Percentiles rank a stretch among this genome's conserved stretches.
Conservation (phyloP, 2,888 invertebrate genomes). For the Ormyrus pomaceus region DNA sequence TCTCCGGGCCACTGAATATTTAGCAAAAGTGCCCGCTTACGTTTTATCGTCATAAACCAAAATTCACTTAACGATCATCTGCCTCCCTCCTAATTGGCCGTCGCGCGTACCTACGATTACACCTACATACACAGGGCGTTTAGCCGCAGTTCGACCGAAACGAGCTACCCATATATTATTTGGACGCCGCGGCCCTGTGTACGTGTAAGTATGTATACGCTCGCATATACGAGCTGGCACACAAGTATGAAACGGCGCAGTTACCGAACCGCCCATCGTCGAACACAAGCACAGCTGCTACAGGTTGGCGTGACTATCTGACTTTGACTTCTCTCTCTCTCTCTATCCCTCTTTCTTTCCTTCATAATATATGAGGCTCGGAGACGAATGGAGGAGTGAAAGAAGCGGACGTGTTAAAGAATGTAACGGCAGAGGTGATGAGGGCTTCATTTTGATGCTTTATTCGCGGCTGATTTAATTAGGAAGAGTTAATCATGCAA, state of each 20-base stretch:
- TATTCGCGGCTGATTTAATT: too few relatives aligned
- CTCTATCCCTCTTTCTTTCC: too few relatives aligned
- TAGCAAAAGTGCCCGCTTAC: too few relatives aligned
- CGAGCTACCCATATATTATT: background rate
- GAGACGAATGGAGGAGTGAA: too few relatives aligned
- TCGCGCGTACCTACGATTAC: too few relatives aligned
- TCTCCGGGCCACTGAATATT: too few relatives aligned
- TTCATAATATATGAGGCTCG: background rate
- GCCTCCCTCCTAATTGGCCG: background rate
- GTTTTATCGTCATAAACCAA: background rate
- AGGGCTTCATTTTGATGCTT: too few relatives aligned
- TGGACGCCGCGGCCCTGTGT: background rate
- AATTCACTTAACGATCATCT: background rate
- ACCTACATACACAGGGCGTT: background rate
- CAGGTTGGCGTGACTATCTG: conserved; percentile 29
- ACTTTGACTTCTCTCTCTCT: background rate
- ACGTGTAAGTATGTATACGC: conserved; percentile 4
- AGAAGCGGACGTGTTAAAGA: too few relatives aligned
- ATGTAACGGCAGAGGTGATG: too few relatives aligned
- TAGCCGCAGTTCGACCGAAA: background rate
- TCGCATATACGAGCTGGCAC: background rate
- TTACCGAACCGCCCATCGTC: conserved; percentile 1
- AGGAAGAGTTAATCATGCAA: too few relatives aligned
- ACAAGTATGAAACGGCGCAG: background rate
- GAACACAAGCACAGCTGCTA: background rate